Evolutionary conservation across 2,113 vertebrate genomes (phyloP), one percentile per base, ranked within the genome.

Genomic region (Catharus fuscescens): DNA sequence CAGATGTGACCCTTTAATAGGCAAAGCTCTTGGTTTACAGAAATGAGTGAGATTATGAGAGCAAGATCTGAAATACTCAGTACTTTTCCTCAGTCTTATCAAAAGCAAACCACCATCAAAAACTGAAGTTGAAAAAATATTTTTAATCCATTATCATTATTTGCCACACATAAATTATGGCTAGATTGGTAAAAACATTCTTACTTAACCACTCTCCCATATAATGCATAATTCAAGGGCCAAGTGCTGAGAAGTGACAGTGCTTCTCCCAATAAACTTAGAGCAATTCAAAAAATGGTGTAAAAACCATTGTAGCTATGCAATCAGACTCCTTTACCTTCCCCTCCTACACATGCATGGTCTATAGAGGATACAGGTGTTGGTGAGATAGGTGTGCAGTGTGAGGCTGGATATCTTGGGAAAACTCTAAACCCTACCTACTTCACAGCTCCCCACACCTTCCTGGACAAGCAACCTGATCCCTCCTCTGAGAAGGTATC

Each of bases 341-440:
- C 0, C 0, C 29, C 21, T 93, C 15, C 12, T 52, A 36, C 34
- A 19, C 17, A 18, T 0, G 1, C 45, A 28, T 4, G 16, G 10
- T 52, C 48, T 57, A 3, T 3, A 23, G 7, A 67, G 18, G 29
- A 40, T n/a, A 34, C 4, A 25, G 28, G 31, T 34, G 31, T 24
- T 2, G 1, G 40, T 8, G 36, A 64, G 50, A 10, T 5, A 77
- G 32, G 26, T 31, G 18, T 2, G 3, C 34, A n/a, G 4, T 0
- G 0, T 0, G 1, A 89, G 25, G 48, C 36, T 5, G 3, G 32
- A 78, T 28, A 31, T 13, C 28, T 17, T 0, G 0, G 17, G 34
- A 70, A 62, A 83, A 48, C 32, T n/a, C 38, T 38, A 53, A 70
- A 83, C 10, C 29, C 8, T 26, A 21, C 5, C 19, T 28, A 4